Percentiles rank a stretch among this genome's conserved stretches.
Conservation (phyloP, 2,113 vertebrate species). For the Malaclemys terrapin region DNA sequence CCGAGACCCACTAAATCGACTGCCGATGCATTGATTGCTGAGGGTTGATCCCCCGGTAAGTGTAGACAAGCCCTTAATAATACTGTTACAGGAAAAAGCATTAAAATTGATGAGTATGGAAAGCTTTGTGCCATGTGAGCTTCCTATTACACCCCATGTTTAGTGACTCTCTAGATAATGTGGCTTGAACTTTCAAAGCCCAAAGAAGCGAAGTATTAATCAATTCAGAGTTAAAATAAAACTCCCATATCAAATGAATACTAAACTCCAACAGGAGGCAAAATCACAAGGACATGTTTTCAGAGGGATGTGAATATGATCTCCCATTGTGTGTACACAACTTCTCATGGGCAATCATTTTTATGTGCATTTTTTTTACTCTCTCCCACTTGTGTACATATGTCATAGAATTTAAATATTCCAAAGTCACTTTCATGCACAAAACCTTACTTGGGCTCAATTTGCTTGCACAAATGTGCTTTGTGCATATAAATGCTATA, state of each 20-base stretch:
- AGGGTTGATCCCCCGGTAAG: too few relatives aligned
- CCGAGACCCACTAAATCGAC: too few relatives aligned
- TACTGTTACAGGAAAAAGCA: not conserved
- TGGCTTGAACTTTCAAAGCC: not conserved
- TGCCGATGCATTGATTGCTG: too few relatives aligned
- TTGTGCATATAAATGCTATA: not conserved
- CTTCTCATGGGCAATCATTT: fast-evolving
- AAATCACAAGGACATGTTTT: not conserved
- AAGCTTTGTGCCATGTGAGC: not conserved
- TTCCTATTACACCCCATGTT: not conserved
- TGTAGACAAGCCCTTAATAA: not conserved
- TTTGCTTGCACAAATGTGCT: not conserved
- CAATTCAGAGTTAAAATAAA: not conserved
- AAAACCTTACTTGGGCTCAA: not conserved
- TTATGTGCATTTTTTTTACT: not conserved
- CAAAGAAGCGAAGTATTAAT: not conserved
- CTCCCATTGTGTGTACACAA: not conserved
- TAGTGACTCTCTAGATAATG: not conserved
- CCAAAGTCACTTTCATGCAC: not conserved
- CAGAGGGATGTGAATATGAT: not conserved
- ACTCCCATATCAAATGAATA: not conserved
- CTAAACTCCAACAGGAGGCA: not conserved
- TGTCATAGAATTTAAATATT: not conserved
- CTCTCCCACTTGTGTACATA: not conserved
- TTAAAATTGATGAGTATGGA: not conserved